Evolutionary conservation across 2,888 invertebrate genomes (phyloP).

Genomic region (Caenorhabditis sp.): DNA sequence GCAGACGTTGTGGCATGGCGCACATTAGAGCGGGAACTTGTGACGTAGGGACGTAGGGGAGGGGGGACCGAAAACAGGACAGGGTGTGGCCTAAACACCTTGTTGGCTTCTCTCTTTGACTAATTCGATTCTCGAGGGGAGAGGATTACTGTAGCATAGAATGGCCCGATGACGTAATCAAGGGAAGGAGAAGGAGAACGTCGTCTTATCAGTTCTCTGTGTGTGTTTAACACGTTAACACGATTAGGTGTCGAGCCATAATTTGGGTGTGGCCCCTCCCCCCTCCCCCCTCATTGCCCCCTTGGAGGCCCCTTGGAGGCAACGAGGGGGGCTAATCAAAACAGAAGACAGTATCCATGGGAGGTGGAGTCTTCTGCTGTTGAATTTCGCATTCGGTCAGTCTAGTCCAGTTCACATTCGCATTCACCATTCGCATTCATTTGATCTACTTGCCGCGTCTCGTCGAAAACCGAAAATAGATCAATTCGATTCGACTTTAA

Average conservation of each 20-base stretch:
- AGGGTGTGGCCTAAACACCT: slow-evolving; percentile 61
- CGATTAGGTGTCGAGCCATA: slow-evolving; percentile 15
- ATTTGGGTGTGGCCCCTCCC: slow-evolving; percentile 43
- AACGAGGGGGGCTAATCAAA: too few species aligned
- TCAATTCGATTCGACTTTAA: too few species aligned
- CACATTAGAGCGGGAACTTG: slow-evolving; percentile 8
- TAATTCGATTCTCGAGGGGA: slow-evolving; percentile 53
- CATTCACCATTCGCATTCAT: too few species aligned
- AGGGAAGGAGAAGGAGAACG: background rate
- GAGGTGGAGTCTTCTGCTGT: too few species aligned
- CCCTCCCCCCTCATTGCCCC: too few species aligned
- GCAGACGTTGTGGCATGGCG: slow-evolving; percentile 54
- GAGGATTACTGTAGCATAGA: background rate
- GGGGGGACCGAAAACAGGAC: slow-evolving; percentile 54
- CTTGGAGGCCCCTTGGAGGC: slow-evolving; percentile 20
- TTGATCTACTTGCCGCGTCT: too few species aligned
- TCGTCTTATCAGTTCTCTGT: background rate
- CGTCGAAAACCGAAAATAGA: too few species aligned
- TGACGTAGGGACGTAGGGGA: slow-evolving; percentile 31
- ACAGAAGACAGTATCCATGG: too few species aligned
- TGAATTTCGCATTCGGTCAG: too few species aligned
- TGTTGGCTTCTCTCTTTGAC: background rate
- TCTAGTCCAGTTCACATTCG: too few species aligned
- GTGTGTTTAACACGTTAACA: background rate
- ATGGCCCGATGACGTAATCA: background rate